These are phyloP conservation scores for Coregonus suidteri DNA, from an alignment of 2,797 vertebrate genomes.

Conservation along the genomic window DNA sequence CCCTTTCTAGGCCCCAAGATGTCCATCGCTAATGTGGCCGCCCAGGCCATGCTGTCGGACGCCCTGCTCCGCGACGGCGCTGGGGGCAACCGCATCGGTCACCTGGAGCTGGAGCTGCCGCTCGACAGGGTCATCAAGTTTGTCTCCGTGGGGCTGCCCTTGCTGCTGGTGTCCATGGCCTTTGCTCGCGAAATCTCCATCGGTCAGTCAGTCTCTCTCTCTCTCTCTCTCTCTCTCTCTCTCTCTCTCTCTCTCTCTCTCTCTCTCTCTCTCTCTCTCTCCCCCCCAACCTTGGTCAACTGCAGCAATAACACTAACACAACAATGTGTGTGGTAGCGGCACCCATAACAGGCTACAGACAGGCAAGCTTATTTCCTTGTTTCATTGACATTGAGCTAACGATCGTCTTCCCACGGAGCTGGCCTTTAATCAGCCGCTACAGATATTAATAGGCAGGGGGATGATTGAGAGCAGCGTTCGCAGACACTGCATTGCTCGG, in stretches of 20 bases:
- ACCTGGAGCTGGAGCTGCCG: slow-evolving; percentile 89
- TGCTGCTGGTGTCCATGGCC: slow-evolving; percentile 89
- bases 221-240: neutral
- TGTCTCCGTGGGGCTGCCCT: slow-evolving; percentile 87
- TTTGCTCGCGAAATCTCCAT: slow-evolving; percentile 91
- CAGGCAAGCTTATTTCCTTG: slow-evolving; percentile 15
- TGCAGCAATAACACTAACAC: neutral
- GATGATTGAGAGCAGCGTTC: slow-evolving; percentile 72
- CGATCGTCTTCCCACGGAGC: slow-evolving; percentile 46
- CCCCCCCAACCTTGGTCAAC: neutral
- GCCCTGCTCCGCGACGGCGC: slow-evolving; percentile 83
- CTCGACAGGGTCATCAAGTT: slow-evolving; percentile 92
- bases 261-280: too few relatives aligned
- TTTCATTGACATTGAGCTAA: slow-evolving; percentile 57
- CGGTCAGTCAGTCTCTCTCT: slow-evolving; percentile 65
- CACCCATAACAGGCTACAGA: neutral
- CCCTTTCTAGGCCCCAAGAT: slow-evolving; percentile 68
- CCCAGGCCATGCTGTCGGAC: slow-evolving; percentile 92
- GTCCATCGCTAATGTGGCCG: slow-evolving; percentile 89
- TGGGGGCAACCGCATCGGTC: slow-evolving; percentile 67
- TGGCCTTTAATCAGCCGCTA: slow-evolving; percentile 74
- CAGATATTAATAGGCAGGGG: slow-evolving; percentile 75
- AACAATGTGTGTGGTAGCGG: neutral
- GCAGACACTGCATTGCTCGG: slow-evolving; percentile 58
- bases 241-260: neutral